Percentiles rank a stretch among this genome's conserved stretches.
These are phyloP conservation scores for Ischnus inquisitorius DNA, from an alignment of 2,888 invertebrate genomes.

Conservation along the genomic window DNA sequence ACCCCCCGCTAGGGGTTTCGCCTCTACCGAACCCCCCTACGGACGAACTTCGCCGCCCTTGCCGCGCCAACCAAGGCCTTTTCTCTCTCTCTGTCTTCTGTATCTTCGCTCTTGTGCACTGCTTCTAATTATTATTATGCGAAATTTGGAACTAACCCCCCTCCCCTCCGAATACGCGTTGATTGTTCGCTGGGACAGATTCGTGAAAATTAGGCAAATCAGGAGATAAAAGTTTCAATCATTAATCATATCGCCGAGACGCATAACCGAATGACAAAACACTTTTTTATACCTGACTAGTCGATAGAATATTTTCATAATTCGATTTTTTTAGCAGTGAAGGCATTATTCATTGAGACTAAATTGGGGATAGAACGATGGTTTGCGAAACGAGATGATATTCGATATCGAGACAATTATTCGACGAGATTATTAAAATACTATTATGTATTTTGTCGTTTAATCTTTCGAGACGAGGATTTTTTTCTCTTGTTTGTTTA, in stretches of 20 bases:
- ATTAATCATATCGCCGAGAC: not conserved
- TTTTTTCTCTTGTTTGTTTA: too few species aligned
- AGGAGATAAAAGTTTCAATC: not conserved
- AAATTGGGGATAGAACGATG: too few species aligned
- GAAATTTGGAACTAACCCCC: not conserved
- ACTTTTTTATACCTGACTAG: too few species aligned
- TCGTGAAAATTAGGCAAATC: not conserved
- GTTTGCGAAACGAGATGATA: too few species aligned
- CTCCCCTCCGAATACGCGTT: not conserved
- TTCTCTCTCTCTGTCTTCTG: not conserved
- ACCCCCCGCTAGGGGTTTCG: constrained; percentile 83
- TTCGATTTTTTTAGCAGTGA: too few species aligned
- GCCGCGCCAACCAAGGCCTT: constrained; percentile 1
- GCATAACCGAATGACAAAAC: too few species aligned
- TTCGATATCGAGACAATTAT: too few species aligned
- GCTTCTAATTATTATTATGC: constrained; percentile 15
- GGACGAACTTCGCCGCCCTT: constrained; percentile 13
- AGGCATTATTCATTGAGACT: too few species aligned
- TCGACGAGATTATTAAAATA: too few species aligned
- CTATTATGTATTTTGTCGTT: too few species aligned
- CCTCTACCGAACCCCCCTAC: constrained; percentile 78
- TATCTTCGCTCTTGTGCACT: not conserved
- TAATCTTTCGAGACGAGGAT: too few species aligned
- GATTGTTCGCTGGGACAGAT: not conserved
- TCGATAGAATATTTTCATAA: too few species aligned